A percentile compares a stretch with the other conserved stretches of the same genome.
phyloP scores from a whole-genome alignment of 30 jellyfish, hydroid and myxozoan species.

The Catostylus mosaicus region DNA sequence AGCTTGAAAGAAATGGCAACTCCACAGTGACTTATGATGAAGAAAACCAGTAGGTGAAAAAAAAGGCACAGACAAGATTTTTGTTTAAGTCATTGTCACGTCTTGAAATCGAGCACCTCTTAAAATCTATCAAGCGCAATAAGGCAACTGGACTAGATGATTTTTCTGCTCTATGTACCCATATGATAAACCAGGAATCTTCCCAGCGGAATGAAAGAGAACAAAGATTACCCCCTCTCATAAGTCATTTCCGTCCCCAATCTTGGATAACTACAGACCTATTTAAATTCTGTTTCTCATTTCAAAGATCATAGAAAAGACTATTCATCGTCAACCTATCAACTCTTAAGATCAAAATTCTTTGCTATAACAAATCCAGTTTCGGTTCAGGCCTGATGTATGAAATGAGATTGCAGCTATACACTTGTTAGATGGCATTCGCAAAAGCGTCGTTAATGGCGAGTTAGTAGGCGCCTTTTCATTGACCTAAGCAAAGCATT shows the following conservation, averaged over 20 bases:
- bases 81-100: conserved; percentile 35
- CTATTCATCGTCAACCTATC: conserved; percentile 26
- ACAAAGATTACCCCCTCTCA: conserved; percentile 58
- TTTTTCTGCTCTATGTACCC: conserved; percentile 55
- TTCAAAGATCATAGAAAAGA: conserved; percentile 35
- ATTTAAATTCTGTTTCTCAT: background rate
- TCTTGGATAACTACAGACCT: background rate
- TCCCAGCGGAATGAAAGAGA: conserved; percentile 50
- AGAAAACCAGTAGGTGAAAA: conserved; percentile 17
- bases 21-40: conserved; percentile 42
- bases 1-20: conserved; percentile 41
- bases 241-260: conserved; percentile 38
- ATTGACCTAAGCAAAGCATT: conserved; percentile 8
- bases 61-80: conserved; percentile 36
- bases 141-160: too few species aligned
- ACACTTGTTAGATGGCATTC: too few species aligned
- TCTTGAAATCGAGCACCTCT: too few species aligned
- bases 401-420: background rate
- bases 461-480: conserved; percentile 17
- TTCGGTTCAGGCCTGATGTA: conserved; percentile 7
- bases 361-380: conserved; percentile 22
- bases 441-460: background rate
- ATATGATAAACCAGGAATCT: conserved; percentile 53
- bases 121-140: too few species aligned
- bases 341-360: background rate